Evolutionary conservation across 2,113 vertebrate genomes (phyloP), one percentile per base, ranked within the genome.

Genomic region (Anarrhichthys ocellatus): DNA sequence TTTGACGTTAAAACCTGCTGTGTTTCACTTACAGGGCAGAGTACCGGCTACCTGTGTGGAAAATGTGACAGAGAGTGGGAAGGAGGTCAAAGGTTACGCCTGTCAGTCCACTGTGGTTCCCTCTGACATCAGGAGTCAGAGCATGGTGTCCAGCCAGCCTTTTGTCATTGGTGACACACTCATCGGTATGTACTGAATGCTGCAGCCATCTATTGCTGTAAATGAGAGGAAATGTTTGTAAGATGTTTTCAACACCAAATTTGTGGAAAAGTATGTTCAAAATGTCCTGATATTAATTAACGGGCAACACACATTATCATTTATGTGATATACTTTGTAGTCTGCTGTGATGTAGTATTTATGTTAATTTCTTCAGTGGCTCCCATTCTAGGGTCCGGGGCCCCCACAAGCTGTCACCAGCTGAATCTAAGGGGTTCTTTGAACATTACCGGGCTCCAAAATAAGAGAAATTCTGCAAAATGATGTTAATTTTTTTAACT

Each of bases 41-140:
- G 94, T 93, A 42, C 73, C 87, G 56, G 96, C 97, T 0, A 76
- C 92, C 36, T 99, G 98, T 82, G 81, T 92, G 0, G 96, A 97
- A 85, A 99, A 98, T 2, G 96, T 98, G 66, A 97, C 97, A 1
- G 96, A 95, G 44, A 91, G 89, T 2, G 92, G 91, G 76, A 93
- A 89, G 71, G 89, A 92, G 34, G 91, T 97, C 89, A 93, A 81
- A 24, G 93, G 96, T 82, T 96, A 97, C 15, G 61, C 96, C 46
- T 99, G 98, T 90, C 96, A 97, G 93, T 95, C 96, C 4, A 93
- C 96, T 24, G 94, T 97, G 81, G 94, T 99, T 64, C 97, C 97
- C 29, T 95, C 97, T 0, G 96, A 96, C 36, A 89, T 96, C 87
- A 94, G 96, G 83, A 96, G 95, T 73, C 95, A 96, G 91, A 96